Base-by-base conservation (phyloP, 2,797 vertebrate species). In the Xenops minutus region DNA sequence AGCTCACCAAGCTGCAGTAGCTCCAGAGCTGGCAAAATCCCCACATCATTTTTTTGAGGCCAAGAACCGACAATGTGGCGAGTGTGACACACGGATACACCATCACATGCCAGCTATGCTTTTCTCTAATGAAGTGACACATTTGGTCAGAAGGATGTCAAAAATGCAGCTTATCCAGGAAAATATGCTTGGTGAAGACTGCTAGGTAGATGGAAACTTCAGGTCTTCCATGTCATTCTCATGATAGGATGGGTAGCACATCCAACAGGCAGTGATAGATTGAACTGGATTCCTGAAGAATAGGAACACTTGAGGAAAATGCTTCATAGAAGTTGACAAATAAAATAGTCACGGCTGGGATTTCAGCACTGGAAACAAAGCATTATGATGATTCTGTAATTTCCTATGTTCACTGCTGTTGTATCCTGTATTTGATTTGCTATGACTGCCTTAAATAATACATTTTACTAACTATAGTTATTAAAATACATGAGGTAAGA, bases 71-170 rank as follows among this genome's bases (percentile, higher is more conserved):
- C 41, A 44, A 7, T 3, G 37, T 29, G 62, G 36, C 29, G 49
- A 52, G 32, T 17, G 11, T 71, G 69, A 48, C 62, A 71, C 66
- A n/a, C 0, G 8, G 29, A 55, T 22, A 21, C 1, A 1, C 3
- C 0, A 0, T 36, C 34, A 26, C 1, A 5, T 73, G 37, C 30
- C 55, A 90, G 51, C 5, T 52, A 46, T 3, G 2, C 32, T 19
- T 85, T 85, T 64, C 51, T 41, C 37, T 75, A 48, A 68, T 41
- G 41, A 78, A 52, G 49, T 34, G 58, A 44, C 3, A 3, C 0
- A 0, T 63, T 89, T 89, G 51, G 34, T 64, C 54, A 76, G 15
- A 61, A 54, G 54, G 36, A 48, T 3, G 2, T 48, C 0, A 3
- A 68, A 85, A 80, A 21, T 46, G 27, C 73, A 58, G 43, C 2